Conservation (phyloP, 2,888 invertebrate species). For the Melanchra persicariae region DNA sequence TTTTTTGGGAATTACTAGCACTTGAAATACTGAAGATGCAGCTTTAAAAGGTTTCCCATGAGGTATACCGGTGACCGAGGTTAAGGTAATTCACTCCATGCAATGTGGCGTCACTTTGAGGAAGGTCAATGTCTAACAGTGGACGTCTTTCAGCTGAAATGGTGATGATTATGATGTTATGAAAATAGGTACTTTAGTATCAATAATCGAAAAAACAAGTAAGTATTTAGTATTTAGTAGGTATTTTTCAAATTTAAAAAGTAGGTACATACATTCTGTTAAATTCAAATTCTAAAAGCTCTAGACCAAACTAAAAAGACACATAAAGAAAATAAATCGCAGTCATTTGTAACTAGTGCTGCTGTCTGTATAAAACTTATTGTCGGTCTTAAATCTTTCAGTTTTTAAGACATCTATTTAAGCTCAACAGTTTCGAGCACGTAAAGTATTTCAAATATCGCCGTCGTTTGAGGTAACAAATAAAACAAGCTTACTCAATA, state of each 20-base stretch:
- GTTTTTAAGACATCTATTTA: conserved; percentile 37
- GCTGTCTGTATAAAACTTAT: conserved; percentile 33
- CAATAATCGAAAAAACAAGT: too few species aligned
- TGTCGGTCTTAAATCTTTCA: conserved; percentile 37
- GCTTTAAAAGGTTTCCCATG: too few species aligned
- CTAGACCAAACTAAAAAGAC: conserved; percentile 7
- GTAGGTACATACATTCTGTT: neutral
- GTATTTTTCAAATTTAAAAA: too few species aligned
- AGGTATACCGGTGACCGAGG: too few species aligned
- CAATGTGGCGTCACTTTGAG: too few species aligned
- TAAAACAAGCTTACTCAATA: conserved; percentile 64
- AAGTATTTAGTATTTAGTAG: too few species aligned
- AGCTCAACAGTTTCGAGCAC: conserved; percentile 34
- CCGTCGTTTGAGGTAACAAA: conserved; percentile 48
- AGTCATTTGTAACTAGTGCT: conserved; percentile 31
- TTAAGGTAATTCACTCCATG: too few species aligned
- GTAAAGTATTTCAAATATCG: conserved; percentile 38
- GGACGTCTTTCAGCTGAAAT: too few species aligned
- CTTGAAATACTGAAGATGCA: too few species aligned
- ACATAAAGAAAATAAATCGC: conserved; percentile 27
- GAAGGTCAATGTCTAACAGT: too few species aligned
- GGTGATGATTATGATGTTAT: too few species aligned
- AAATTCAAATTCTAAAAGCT: conserved; percentile 2
- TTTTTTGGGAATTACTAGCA: neutral
- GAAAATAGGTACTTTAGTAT: too few species aligned